phyloP scores from a whole-genome alignment of 2,113 vertebrate genomes.

The Antennarius striatus region DNA sequence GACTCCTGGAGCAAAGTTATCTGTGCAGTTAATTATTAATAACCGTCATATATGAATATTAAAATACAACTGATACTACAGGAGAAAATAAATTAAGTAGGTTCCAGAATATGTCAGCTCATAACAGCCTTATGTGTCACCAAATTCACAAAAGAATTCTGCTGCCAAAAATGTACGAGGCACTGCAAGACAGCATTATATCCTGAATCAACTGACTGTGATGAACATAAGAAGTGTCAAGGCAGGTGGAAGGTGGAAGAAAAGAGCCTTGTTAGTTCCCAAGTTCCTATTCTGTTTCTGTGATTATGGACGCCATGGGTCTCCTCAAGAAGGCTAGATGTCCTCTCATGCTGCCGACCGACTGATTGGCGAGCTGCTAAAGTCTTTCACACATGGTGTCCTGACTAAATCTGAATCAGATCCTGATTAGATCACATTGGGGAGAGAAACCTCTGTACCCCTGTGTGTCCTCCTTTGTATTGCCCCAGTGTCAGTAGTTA shows the following conservation, averaged over 20 bases:
- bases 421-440: slow-evolving; percentile 73
- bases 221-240: slow-evolving; percentile 44
- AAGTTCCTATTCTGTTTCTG: slow-evolving; percentile 61
- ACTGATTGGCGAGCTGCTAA: slow-evolving; percentile 66
- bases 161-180: not conserved
- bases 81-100: too few relatives aligned
- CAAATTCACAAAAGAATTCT: not conserved
- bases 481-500: slow-evolving; percentile 48
- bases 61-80: too few relatives aligned
- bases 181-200: slow-evolving; percentile 30
- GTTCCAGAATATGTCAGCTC: not conserved
- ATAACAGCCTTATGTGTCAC: not conserved
- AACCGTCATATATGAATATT: too few relatives aligned
- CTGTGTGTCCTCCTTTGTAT: slow-evolving; percentile 58
- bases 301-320: slow-evolving; percentile 62
- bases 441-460: slow-evolving; percentile 60
- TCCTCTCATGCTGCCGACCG: slow-evolving; percentile 50
- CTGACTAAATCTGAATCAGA: slow-evolving; percentile 63
- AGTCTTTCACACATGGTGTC: slow-evolving; percentile 59
- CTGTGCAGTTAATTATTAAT: too few relatives aligned
- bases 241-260: slow-evolving; percentile 58
- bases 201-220: slow-evolving; percentile 33
- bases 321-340: slow-evolving; percentile 54
- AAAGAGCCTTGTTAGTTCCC: slow-evolving; percentile 62
- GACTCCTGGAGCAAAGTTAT: too few relatives aligned